A percentile compares a stretch with the other conserved stretches of the same genome.
These are phyloP conservation scores for Lamprologus sp. DNA, from an alignment of 2,113 vertebrate species.

Conservation along the genomic window DNA sequence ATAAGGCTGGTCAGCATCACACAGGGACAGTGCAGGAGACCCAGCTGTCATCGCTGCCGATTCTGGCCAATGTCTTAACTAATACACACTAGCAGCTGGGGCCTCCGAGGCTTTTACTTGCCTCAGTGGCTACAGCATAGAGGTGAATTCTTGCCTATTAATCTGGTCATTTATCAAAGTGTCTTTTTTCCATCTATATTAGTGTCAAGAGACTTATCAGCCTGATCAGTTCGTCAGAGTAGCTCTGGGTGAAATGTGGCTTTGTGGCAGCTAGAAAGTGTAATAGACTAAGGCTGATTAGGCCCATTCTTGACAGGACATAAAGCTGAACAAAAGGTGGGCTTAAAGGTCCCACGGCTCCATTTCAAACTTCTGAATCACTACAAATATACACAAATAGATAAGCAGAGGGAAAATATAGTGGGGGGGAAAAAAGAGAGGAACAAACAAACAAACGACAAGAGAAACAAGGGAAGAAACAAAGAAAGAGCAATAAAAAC, in stretches of 20 bases:
- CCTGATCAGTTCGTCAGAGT: constrained; percentile 17
- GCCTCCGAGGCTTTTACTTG: constrained; percentile 17
- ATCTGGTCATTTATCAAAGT: constrained; percentile 46
- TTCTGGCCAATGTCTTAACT: constrained; percentile 36
- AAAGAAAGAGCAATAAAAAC: not conserved
- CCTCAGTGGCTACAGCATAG: constrained; percentile 12
- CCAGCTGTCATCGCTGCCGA: constrained; percentile 42
- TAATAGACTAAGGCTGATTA: constrained; percentile 3
- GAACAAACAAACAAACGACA: not conserved
- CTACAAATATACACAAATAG: not conserved
- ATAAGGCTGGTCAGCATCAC: constrained; percentile 32
- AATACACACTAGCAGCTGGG: constrained; percentile 55
- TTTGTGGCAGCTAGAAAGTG: not conserved
- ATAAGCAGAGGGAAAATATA: not conserved
- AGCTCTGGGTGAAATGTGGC: not conserved
- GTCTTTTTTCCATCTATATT: not conserved
- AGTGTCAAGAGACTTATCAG: not conserved
- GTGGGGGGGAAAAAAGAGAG: accelerated
- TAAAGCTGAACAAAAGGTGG: not conserved
- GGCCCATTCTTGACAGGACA: not conserved
- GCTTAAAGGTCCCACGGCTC: not conserved
- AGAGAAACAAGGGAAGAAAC: not conserved
- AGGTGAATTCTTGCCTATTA: constrained; percentile 24
- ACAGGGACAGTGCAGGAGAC: constrained; percentile 11
- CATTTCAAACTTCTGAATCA: not conserved